These are phyloP conservation scores for Perodicticus potto DNA, from an alignment of 2,797 vertebrate species.

Conservation along the genomic window DNA sequence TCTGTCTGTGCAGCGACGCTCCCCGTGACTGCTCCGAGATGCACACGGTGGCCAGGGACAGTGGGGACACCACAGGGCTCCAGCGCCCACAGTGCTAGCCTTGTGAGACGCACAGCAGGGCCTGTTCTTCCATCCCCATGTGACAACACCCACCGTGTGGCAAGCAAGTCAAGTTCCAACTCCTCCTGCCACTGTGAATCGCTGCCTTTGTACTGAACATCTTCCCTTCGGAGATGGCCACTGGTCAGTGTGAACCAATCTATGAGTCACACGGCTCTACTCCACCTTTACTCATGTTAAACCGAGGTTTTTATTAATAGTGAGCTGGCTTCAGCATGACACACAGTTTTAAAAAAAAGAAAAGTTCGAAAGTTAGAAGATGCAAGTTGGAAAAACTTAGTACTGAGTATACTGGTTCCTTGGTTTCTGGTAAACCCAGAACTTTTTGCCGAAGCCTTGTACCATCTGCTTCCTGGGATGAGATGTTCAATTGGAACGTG, in stretches of 20 bases:
- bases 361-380: slow-evolving; percentile 46
- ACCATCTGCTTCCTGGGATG: not conserved
- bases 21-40: slow-evolving; percentile 6
- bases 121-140: not conserved
- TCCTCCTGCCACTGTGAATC: slow-evolving; percentile 11
- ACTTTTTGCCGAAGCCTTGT: not conserved
- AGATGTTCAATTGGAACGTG: not conserved
- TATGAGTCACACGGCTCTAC: not conserved
- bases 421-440: slow-evolving; percentile 19
- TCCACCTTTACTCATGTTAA: not conserved
- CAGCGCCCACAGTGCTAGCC: not conserved
- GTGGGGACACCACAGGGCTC: slow-evolving; percentile 18
- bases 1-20: slow-evolving; percentile 15
- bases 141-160: slow-evolving; percentile 53
- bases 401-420: not conserved
- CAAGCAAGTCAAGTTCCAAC: slow-evolving; percentile 45
- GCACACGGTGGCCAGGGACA: not conserved
- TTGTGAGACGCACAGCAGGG: slow-evolving; percentile 59
- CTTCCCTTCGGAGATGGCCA: not conserved
- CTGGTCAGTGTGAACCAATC: not conserved
- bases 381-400: slow-evolving; percentile 33
- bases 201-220: not conserved
- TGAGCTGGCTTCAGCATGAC: not conserved
- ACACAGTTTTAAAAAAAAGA: not conserved
- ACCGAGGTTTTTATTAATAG: not conserved